Evolutionary conservation across 2,113 vertebrate genomes (phyloP).

Genomic region (Rhynchomys soricoides): DNA sequence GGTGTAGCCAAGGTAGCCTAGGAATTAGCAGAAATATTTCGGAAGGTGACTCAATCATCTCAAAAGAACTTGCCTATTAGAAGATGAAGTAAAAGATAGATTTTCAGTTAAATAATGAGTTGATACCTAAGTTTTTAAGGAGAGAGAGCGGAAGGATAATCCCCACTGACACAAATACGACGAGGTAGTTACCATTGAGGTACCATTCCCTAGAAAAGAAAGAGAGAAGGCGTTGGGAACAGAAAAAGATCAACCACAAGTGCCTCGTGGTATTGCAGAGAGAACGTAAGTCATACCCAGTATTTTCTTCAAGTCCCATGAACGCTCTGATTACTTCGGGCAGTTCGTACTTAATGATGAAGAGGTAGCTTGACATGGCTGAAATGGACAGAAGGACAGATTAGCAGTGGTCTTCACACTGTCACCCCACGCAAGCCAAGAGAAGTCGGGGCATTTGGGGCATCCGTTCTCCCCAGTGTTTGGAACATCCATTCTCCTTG

Average conservation of each 20-base stretch:
- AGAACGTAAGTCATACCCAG: constrained; percentile 88
- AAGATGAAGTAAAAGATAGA: constrained; percentile 39
- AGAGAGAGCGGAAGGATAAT: constrained; percentile 96
- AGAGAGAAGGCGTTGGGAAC: constrained; percentile 15
- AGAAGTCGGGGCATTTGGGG: not conserved
- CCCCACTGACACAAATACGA: constrained; percentile 94
- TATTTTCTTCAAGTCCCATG: constrained; percentile 91
- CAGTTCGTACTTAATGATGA: constrained; percentile 99
- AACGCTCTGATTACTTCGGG: constrained; percentile 97
- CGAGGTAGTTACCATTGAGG: constrained; percentile 96
- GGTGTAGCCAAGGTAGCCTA: constrained; percentile 98
- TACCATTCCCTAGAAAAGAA: constrained; percentile 93
- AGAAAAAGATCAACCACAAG: not conserved
- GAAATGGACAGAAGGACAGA: constrained; percentile 67
- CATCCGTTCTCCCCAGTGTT: not conserved
- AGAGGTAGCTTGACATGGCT: constrained; percentile 99
- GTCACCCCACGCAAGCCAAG: not conserved
- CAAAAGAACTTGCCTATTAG: constrained; percentile 44
- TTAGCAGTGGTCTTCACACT: constrained; percentile 19
- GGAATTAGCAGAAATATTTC: constrained; percentile 71
- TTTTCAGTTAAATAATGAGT: constrained; percentile 44
- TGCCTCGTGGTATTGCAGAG: not conserved
- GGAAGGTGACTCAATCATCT: constrained; percentile 56
- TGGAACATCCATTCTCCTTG: not conserved
- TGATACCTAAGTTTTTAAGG: constrained; percentile 95